Conservation (phyloP, 2,113 vertebrate genomes). For the Hippocampus abdominalis region DNA sequence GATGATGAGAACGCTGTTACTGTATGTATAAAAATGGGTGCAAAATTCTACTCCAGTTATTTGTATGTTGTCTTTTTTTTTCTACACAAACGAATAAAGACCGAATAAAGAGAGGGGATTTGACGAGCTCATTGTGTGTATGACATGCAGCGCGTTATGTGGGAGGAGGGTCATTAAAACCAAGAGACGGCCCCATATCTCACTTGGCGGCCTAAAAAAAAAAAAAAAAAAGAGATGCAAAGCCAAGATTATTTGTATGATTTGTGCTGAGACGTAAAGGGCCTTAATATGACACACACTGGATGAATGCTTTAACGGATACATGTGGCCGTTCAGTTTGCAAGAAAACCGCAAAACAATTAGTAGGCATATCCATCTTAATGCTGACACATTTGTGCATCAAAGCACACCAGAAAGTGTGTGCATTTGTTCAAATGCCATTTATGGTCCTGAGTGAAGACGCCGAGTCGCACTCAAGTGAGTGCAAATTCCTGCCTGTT, state of each 20-base stretch:
- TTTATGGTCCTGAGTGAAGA: slow-evolving; percentile 37
- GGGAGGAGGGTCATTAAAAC: slow-evolving; percentile 44
- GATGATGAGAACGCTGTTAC: slow-evolving; percentile 57
- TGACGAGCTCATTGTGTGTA: slow-evolving; percentile 17
- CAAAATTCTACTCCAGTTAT: slow-evolving; percentile 57
- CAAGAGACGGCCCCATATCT: slow-evolving; percentile 16
- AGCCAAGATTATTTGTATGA: slow-evolving; percentile 52
- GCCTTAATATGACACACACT: slow-evolving; percentile 59
- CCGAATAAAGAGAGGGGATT: slow-evolving; percentile 51
- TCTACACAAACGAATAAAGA: slow-evolving; percentile 70
- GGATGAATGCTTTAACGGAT: slow-evolving; percentile 47
- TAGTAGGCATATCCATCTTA: slow-evolving; percentile 17
- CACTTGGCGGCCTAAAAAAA: slow-evolving; percentile 20
- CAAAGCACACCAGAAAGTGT: slow-evolving; percentile 1
- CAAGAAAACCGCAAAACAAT: slow-evolving; percentile 7
- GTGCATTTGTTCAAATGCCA: slow-evolving; percentile 12
- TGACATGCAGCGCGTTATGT: background rate
- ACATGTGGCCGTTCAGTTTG: slow-evolving; percentile 18
- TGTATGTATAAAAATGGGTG: slow-evolving; percentile 67
- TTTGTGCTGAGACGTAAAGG: slow-evolving; percentile 30
- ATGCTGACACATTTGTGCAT: slow-evolving; percentile 13
- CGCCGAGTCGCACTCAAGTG: slow-evolving; percentile 52
- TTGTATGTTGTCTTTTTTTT: slow-evolving; percentile 67
- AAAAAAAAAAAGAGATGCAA: slow-evolving; percentile 39
- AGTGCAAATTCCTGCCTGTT: slow-evolving; percentile 66